phyloP scores from a whole-genome alignment of 2,113 vertebrate species.

The Neotoma lepida region DNA sequence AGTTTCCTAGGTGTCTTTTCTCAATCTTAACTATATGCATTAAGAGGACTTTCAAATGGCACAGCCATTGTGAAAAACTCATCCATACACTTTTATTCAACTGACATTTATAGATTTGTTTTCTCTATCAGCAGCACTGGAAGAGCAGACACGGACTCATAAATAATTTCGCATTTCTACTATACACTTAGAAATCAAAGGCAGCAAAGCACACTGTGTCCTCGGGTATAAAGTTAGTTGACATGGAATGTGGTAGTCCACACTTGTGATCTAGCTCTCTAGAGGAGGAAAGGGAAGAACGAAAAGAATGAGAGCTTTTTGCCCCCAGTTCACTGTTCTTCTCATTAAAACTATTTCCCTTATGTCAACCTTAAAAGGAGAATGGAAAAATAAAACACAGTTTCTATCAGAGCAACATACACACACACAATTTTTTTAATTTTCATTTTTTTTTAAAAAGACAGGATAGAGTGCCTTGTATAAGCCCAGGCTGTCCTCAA shows the following conservation, averaged over 20 bases:
- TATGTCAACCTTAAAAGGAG: neutral
- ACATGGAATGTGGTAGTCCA: neutral
- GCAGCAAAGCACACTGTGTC: neutral
- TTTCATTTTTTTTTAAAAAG: neutral
- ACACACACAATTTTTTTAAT: neutral
- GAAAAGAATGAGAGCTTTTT: neutral
- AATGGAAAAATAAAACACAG: neutral
- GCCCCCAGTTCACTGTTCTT: neutral
- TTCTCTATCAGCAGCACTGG: neutral
- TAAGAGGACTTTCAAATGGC: neutral
- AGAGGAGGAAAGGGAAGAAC: neutral
- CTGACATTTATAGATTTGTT: conserved; percentile 3
- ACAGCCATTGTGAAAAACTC: neutral
- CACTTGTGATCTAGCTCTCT: neutral
- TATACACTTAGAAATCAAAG: neutral
- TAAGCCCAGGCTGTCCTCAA: neutral
- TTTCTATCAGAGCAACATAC: neutral
- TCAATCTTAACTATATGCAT: neutral
- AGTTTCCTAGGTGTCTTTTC: neutral
- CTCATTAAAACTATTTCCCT: neutral
- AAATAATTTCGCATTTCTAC: conserved; percentile 27
- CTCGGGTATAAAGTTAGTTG: neutral
- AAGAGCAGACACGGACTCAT: neutral
- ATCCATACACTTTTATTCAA: conserved; percentile 26
- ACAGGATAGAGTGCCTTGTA: neutral